These are phyloP conservation scores for Gobius niger DNA, from an alignment of 2,113 vertebrate species.

Conservation along the genomic window DNA sequence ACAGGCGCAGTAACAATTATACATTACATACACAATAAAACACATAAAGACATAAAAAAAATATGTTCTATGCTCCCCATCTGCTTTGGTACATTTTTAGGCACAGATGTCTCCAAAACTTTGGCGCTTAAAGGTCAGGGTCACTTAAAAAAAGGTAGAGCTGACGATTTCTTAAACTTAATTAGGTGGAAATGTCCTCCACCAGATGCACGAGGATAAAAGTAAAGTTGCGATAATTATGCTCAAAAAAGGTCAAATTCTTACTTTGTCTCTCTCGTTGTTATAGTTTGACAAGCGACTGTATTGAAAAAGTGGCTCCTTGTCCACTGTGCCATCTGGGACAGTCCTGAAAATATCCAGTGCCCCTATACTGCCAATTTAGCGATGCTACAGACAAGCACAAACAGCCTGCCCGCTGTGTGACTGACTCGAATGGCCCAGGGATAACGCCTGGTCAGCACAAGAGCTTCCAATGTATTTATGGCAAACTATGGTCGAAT, in stretches of 20 bases:
- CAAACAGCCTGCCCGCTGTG: neutral
- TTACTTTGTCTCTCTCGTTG: too few relatives aligned
- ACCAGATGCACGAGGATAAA: neutral
- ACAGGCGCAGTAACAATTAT: too few relatives aligned
- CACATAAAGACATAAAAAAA: too few relatives aligned
- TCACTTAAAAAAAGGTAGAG: neutral
- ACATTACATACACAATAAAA: too few relatives aligned
- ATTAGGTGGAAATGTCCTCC: neutral
- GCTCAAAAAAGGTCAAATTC: neutral
- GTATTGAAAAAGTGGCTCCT: neutral
- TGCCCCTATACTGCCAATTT: neutral
- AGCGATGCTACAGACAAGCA: neutral
- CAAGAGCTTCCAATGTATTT: neutral
- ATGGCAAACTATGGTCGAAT: neutral
- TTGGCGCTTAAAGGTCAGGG: neutral
- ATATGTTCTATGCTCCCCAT: neutral
- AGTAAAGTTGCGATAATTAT: neutral
- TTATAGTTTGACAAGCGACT: neutral
- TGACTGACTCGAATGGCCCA: neutral
- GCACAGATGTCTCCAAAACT: neutral
- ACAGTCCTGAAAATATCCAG: neutral
- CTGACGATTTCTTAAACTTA: neutral
- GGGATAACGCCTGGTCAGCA: neutral
- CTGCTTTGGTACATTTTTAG: neutral
- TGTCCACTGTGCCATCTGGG: neutral